Evolutionary conservation across 2,113 vertebrate species (phyloP), one percentile per base, ranked within the genome.

Genomic region (Paradisaea rubra): DNA sequence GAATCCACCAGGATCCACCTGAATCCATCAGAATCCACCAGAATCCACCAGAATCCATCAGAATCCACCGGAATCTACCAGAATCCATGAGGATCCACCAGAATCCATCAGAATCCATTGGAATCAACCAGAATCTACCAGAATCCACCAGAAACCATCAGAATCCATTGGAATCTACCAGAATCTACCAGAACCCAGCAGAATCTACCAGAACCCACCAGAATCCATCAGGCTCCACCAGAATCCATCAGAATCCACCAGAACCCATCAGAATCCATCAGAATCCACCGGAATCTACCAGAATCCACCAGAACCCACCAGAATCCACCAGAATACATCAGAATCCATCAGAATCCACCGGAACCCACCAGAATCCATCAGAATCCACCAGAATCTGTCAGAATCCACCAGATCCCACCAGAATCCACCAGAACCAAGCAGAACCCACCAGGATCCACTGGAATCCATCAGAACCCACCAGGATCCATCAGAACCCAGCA

Each of bases 291-390:
- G 35, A 5, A 39, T 6, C 35, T 11, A 25, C 4, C 24, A 5
- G 24, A 7, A 60, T 9, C 24, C 15, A 13, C 0, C 59, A 39
- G 35, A 3, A 39, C 2, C 16, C 24, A 27, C 0, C 11, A 4
- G 35, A 6, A 61, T 3, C 35, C 25, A 39, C 1, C 37, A 13
- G 27, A 2, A 44, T 12, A 8, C 27, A 15, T 1, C 25, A 28
- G 25, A 9, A 41, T 3, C 37, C 37, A 41, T 0, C 59, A 22
- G 39, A 3, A 30, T 4, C 18, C 31, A 16, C 0, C 23, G 7
- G 23, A 11, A 59, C 5, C 10, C 23, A 17, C 0, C 35, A 18
- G 57, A 18, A 23, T 15, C 33, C 14, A 25, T 1, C 57, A 7
- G 33, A 10, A 57, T 23, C 33, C 13, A 7, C 2, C 21, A 10